phyloP scores from a whole-genome alignment of 2,797 vertebrate species.

The Moxostoma hubbsi region DNA sequence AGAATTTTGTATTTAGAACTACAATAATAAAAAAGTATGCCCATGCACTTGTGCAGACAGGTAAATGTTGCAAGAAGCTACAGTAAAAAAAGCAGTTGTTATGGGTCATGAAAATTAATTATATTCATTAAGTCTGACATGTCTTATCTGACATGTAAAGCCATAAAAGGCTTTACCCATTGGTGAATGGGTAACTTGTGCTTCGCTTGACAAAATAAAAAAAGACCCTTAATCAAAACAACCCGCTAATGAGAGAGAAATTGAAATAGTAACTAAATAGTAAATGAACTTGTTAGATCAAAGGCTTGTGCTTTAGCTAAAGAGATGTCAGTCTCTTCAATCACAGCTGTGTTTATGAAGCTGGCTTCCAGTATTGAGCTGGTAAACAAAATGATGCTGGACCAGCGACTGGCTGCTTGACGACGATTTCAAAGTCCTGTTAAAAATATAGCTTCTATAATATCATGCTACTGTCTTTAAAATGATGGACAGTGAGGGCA shows the following conservation, averaged over 20 bases:
- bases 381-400: slow-evolving; percentile 24
- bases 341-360: neutral
- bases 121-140: slow-evolving; percentile 1
- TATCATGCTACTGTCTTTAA: slow-evolving; percentile 6
- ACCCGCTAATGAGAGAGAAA: neutral
- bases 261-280: slow-evolving; percentile 15
- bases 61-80: slow-evolving; percentile 26
- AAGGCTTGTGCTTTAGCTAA: slow-evolving; percentile 44
- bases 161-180: slow-evolving; percentile 37
- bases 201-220: slow-evolving; percentile 35
- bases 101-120: slow-evolving; percentile 20
- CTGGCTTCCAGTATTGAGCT: slow-evolving; percentile 3
- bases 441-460: slow-evolving; percentile 13
- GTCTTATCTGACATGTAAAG: slow-evolving; percentile 40
- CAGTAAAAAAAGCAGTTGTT: neutral
- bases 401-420: neutral
- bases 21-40: neutral
- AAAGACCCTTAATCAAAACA: slow-evolving; percentile 7
- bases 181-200: slow-evolving; percentile 44
- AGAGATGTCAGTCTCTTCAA: slow-evolving; percentile 8
- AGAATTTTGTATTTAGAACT: neutral
- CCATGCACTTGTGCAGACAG: slow-evolving; percentile 1
- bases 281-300: slow-evolving; percentile 1
- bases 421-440: too few species aligned
- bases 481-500: slow-evolving; percentile 17